phyloP scores from a whole-genome alignment of 1,140 invertebrate genomes.

The Archivesica marissinica region DNA sequence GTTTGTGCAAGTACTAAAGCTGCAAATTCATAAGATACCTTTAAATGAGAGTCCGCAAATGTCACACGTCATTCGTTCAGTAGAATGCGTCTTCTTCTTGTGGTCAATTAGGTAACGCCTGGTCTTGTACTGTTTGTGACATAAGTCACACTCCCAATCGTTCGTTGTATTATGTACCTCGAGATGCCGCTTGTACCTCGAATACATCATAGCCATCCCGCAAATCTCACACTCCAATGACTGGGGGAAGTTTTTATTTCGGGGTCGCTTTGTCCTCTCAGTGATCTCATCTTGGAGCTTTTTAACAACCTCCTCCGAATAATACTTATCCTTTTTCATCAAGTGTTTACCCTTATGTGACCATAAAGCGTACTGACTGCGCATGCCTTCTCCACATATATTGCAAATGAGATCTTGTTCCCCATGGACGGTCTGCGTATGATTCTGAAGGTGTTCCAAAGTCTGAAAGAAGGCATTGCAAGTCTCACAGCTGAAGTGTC shows the following conservation, averaged over 20 bases:
- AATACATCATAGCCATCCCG: neutral
- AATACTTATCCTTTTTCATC: slow-evolving; percentile 41
- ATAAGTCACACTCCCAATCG: slow-evolving; percentile 45
- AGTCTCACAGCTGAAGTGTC: neutral
- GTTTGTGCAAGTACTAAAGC: too few species aligned
- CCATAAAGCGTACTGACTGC: neutral
- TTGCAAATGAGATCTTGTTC: neutral
- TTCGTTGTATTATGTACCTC: slow-evolving; percentile 37
- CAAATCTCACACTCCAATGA: slow-evolving; percentile 20
- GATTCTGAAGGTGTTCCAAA: neutral
- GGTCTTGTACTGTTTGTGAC: slow-evolving; percentile 30
- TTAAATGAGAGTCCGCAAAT: slow-evolving; percentile 50
- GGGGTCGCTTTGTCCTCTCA: neutral
- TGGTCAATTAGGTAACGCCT: slow-evolving; percentile 45
- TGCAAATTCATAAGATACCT: slow-evolving; percentile 3
- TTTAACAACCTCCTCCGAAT: slow-evolving; percentile 45
- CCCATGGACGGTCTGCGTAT: neutral
- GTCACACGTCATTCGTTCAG: slow-evolving; percentile 4
- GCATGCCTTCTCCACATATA: slow-evolving; percentile 10
- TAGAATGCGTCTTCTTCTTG: slow-evolving; percentile 44
- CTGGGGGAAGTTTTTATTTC: neutral
- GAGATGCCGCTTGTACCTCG: slow-evolving; percentile 17
- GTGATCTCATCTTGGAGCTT: slow-evolving; percentile 34
- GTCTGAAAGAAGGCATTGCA: slow-evolving; percentile 14
- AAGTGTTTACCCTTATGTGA: slow-evolving; percentile 39